Evolutionary conservation across 2,888 invertebrate species (phyloP).

Genomic region (Pterostichus niger): DNA sequence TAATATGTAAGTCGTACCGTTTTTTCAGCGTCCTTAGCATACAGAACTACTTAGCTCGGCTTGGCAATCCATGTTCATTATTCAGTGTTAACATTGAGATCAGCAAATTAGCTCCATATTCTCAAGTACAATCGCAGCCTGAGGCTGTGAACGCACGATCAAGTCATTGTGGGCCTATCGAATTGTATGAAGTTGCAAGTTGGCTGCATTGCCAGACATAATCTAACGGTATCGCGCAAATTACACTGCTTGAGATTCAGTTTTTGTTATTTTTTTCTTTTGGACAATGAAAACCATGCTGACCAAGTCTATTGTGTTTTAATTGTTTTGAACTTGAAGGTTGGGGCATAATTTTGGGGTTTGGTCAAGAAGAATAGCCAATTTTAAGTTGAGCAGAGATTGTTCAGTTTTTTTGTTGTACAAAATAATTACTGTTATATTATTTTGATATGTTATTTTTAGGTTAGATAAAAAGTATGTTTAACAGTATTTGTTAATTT

Average conservation of each 20-base stretch:
- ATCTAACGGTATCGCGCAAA: slow-evolving; percentile 44
- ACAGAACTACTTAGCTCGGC: slow-evolving; percentile 16
- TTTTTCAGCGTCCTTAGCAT: slow-evolving; percentile 39
- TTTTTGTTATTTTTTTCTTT: slow-evolving; percentile 33
- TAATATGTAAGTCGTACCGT: slow-evolving; percentile 13
- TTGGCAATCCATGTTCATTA: slow-evolving; percentile 13
- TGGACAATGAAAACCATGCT: slow-evolving; percentile 35
- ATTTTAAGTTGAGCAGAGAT: neutral
- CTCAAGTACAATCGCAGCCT: slow-evolving; percentile 45
- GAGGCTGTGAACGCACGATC: slow-evolving; percentile 48
- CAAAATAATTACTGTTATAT: slow-evolving; percentile 30
- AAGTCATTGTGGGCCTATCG: slow-evolving; percentile 49
- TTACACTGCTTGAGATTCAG: slow-evolving; percentile 12
- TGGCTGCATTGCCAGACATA: slow-evolving; percentile 27
- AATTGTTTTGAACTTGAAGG: slow-evolving; percentile 40
- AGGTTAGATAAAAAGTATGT: slow-evolving; percentile 34
- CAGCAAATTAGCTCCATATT: slow-evolving; percentile 43
- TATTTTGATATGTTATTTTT: slow-evolving; percentile 11
- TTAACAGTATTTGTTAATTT: slow-evolving; percentile 36
- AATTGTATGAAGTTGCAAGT: slow-evolving; percentile 48
- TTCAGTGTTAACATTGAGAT: slow-evolving; percentile 51
- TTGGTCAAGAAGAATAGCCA: slow-evolving; percentile 33
- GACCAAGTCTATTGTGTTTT: slow-evolving; percentile 42
- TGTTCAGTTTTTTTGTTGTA: slow-evolving; percentile 19
- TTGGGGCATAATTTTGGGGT: slow-evolving; percentile 44